phyloP scores from a whole-genome alignment of 2,113 vertebrate genomes.

The Pardalotus punctatus region DNA sequence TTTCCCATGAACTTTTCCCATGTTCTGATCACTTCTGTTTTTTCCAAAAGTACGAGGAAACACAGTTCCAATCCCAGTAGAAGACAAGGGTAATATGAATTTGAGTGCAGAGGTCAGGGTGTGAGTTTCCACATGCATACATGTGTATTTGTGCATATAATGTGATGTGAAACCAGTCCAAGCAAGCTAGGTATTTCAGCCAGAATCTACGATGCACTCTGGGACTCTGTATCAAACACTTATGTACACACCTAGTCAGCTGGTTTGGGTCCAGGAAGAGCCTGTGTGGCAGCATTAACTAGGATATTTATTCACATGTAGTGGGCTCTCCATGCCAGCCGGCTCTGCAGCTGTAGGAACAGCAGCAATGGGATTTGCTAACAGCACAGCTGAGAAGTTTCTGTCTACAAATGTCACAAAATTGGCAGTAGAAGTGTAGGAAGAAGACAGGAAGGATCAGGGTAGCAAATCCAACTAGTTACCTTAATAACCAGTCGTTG shows the following conservation, averaged over 20 bases:
- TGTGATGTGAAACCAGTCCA: background rate
- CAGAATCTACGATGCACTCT: background rate
- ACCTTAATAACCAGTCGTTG: background rate
- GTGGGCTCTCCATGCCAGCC: background rate
- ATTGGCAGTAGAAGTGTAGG: background rate
- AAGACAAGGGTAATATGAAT: background rate
- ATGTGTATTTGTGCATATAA: background rate
- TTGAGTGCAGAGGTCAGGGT: background rate
- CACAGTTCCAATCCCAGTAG: background rate
- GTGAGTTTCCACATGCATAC: background rate
- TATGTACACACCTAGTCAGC: background rate
- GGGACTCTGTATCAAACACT: background rate
- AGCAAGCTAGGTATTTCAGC: background rate
- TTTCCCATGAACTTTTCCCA: conserved; percentile 64
- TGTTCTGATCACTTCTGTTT: conserved; percentile 27
- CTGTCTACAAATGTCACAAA: background rate
- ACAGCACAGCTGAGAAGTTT: background rate
- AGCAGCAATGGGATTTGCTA: background rate
- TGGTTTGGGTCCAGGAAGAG: background rate
- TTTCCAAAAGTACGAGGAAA: background rate
- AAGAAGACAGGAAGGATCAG: background rate
- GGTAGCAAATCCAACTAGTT: background rate
- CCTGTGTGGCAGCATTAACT: background rate
- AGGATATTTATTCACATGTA: background rate
- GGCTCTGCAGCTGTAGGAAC: background rate